Evolutionary conservation across 2,888 invertebrate species (phyloP), one percentile per base, ranked within the genome.

Genomic region (Tenthredo notha): DNA sequence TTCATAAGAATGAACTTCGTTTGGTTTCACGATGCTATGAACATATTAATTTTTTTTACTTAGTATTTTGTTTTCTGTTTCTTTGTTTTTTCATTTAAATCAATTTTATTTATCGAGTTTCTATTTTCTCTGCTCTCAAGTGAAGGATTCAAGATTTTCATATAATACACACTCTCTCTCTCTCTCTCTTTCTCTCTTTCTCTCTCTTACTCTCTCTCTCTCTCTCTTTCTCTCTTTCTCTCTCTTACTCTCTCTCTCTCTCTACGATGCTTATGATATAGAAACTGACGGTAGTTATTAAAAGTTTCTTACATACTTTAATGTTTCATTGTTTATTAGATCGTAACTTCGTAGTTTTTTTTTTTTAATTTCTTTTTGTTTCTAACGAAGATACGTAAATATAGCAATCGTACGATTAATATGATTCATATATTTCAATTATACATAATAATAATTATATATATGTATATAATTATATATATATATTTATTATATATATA

Each of bases 371-470:
- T 78, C 15, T 6, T 33, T 58, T 25, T 61, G 21, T 61, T 61
- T 61, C 10, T 29, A 54, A 77, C 77, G 77, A 29, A 77, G 77
- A 77, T 77, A 80, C 33, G 43, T 43, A 54, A 58, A n/a, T 78
- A 67, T 83, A 83, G 83, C 83, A 70, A 83, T 83, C 83, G 83
- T 83, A 85, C 85, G 85, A 85, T 85, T 87, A 87, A 87, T 87
- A 87, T 87, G 87, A 87, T 87, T 87, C 87, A 86, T 87, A 87
- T 86, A 86, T 87, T 87, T 87, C 85, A 87, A 87, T 86, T 87
- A 86, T 86, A 87, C 86, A 85, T 50, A 87, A 54, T 86, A 78
- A 78, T 78, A 78, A 78, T 86, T 82, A 84, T 82, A 84, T 47
- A 70, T 74, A 82, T 72, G 25, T 61, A 58, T 47, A 75, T 75